Evolutionary conservation across 2,888 invertebrate genomes (phyloP).

Genomic region (Brachypalpus laphriformis): DNA sequence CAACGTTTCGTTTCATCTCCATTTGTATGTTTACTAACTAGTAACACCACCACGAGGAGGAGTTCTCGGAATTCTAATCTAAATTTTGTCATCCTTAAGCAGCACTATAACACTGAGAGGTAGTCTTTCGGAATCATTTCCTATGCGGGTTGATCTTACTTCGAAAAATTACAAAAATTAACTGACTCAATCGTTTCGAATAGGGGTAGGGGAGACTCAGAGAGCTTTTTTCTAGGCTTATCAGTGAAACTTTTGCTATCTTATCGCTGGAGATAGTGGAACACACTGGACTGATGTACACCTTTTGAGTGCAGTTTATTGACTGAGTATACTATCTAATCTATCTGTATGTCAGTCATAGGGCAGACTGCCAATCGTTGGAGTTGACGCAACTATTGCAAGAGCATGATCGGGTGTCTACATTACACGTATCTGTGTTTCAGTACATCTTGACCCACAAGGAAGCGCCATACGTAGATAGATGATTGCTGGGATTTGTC

Average conservation of each 20-base stretch:
- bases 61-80: not conserved
- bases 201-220: not conserved
- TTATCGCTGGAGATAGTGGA: conserved; percentile 43
- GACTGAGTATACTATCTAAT: conserved; percentile 3
- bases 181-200: conserved; percentile 20
- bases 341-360: not conserved
- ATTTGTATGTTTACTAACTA: conserved; percentile 4
- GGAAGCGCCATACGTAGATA: not conserved
- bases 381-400: not conserved
- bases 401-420: not conserved
- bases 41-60: not conserved
- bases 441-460: not conserved
- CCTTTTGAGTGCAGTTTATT: conserved; percentile 4
- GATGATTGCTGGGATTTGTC: not conserved
- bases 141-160: not conserved
- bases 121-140: conserved; percentile 31
- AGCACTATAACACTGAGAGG: not conserved
- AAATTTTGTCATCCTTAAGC: conserved; percentile 24
- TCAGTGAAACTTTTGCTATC: conserved; percentile 26
- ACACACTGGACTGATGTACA: not conserved
- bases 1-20: conserved; percentile 74
- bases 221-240: conserved; percentile 17
- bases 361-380: not conserved
- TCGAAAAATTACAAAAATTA: conserved; percentile 14
- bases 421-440: no score